A percentile compares a stretch with the other conserved stretches of the same genome.
These are phyloP conservation scores for Tillus elongatus DNA, from an alignment of 2,888 invertebrate genomes.

Conservation along the genomic window DNA sequence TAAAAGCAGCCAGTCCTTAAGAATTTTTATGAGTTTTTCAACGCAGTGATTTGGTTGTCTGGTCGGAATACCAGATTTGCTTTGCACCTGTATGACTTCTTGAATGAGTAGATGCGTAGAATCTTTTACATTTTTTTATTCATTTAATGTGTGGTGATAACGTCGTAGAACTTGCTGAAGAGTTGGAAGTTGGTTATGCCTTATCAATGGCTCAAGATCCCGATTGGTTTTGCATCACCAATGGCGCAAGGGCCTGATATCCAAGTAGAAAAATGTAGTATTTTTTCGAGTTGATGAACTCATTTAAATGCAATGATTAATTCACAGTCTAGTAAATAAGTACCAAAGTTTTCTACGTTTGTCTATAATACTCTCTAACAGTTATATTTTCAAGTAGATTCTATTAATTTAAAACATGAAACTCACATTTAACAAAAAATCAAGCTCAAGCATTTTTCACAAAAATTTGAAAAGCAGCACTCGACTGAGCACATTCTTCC, in stretches of 20 bases:
- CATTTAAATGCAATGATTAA: neutral
- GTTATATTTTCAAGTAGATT: neutral
- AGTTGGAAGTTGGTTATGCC: conserved; percentile 2
- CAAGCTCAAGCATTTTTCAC: conserved; percentile 1
- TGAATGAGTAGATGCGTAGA: too few species aligned
- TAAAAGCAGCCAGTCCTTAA: conserved; percentile 1
- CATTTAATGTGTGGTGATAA: neutral
- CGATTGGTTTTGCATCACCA: neutral
- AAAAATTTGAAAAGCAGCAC: conserved; percentile 3
- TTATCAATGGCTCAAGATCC: too few species aligned
- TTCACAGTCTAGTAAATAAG: neutral
- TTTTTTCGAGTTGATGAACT: conserved; percentile 2
- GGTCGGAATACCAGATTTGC: conserved; percentile 4
- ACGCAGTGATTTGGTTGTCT: conserved; percentile 3
- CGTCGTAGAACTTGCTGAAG: conserved; percentile 1
- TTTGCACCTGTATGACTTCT: conserved; percentile 1
- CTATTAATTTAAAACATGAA: neutral
- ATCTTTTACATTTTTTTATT: too few species aligned
- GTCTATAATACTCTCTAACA: neutral
- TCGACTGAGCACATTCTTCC: neutral
- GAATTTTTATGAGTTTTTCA: neutral
- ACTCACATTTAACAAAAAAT: neutral
- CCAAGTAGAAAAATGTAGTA: conserved; percentile 1
- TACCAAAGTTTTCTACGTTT: neutral
- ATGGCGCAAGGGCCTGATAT: conserved; percentile 1